phyloP scores from a whole-genome alignment of 2,888 invertebrate species.

The Drosophila kokeensis region DNA sequence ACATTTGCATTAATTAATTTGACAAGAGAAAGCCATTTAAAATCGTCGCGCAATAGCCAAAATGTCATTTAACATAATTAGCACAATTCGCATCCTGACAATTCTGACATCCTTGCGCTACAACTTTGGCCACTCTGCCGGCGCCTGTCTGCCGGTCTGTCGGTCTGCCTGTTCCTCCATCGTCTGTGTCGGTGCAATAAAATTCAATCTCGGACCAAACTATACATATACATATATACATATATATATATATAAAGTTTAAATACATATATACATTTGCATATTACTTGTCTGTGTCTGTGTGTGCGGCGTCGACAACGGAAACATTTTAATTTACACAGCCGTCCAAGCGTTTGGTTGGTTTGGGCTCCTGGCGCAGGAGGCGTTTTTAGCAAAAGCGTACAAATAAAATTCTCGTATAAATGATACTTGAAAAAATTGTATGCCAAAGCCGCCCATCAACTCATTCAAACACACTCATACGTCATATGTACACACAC shows the following conservation, averaged over 20 bases:
- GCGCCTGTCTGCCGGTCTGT: slow-evolving; percentile 12
- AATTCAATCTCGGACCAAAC: slow-evolving; percentile 66
- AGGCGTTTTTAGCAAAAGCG: slow-evolving; percentile 37
- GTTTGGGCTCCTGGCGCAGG: slow-evolving; percentile 21
- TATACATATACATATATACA: not conserved
- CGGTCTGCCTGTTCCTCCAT: not conserved
- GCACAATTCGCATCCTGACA: slow-evolving; percentile 71
- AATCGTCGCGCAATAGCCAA: slow-evolving; percentile 40
- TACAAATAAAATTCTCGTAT: slow-evolving; percentile 61
- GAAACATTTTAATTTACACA: slow-evolving; percentile 78
- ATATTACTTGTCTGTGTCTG: slow-evolving; percentile 10
- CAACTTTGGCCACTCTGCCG: slow-evolving; percentile 23
- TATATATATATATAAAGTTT: not conserved
- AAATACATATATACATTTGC: not conserved
- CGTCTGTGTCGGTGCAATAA: slow-evolving; percentile 53
- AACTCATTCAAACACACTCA: slow-evolving; percentile 10
- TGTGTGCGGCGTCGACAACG: slow-evolving; percentile 57
- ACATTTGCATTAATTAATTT: slow-evolving; percentile 58
- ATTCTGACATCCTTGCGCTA: slow-evolving; percentile 59
- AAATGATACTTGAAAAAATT: slow-evolving; percentile 73
- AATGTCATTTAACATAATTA: slow-evolving; percentile 72
- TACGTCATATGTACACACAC: slow-evolving; percentile 2
- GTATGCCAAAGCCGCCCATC: slow-evolving; percentile 46
- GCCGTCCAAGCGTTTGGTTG: slow-evolving; percentile 43
- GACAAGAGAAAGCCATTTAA: slow-evolving; percentile 62